Base-by-base conservation (phyloP, 2,797 vertebrate species). In the Galaxias olidus region DNA sequence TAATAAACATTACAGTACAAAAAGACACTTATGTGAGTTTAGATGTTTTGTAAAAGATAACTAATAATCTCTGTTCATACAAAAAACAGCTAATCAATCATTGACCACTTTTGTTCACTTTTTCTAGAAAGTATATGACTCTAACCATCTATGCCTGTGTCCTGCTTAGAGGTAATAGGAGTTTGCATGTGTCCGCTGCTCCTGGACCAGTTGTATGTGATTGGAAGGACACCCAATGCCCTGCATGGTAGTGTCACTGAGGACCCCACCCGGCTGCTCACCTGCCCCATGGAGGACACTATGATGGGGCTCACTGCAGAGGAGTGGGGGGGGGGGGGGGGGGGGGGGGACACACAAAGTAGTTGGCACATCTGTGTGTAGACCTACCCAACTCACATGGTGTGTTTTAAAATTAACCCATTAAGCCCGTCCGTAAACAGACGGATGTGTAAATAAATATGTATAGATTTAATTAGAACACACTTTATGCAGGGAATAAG, bases 281-380 rank as follows among this genome's bases (percentile, higher is more conserved):
- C 65, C 44, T 83, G 83, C 66, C 62, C 65, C 10, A 58, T 1
- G 9, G 80, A 84, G 20, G 66, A 84, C 68, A 91, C 77, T 46
- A 93, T 91, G 68, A 91, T 72, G 30, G 91, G 92, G 65, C 89
- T 90, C 57, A 87, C 92, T 93, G 68, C 1, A 66, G 49, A 45
- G 9, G 46, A n/a, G 9, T 5, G 45, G 20, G 51, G 51, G 11
- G 18, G 15, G 17, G 4, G 17, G 9, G 51, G 19, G 18, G 20
- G 51, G 3, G 51, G 3, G 13, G n/a, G 46, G 12, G 30, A 42
- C 2, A n/a, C 13, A 56, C 30, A 11, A 30, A 43, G 30, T 30
- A 30, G 30, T 30, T 30, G n/a, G n/a, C n/a, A n/a, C n/a, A n/a
- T n/a, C 30, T 30, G 30, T 30, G 30, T 30, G 30, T 3, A 30